Conservation (phyloP, 1,140 invertebrate species). For the Cylas formicarius region DNA sequence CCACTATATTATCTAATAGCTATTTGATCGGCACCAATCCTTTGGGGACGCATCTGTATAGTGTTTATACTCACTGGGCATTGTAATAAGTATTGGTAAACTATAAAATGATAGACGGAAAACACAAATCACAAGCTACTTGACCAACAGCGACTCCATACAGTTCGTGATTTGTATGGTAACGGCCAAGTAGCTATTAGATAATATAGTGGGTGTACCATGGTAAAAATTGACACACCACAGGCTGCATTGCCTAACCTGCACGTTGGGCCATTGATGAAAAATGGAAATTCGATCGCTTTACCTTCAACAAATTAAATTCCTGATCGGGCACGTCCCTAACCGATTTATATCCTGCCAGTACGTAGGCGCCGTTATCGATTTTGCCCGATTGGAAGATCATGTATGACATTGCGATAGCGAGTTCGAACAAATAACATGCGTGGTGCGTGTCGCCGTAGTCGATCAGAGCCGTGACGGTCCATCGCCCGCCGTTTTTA, state of each 20-base stretch:
- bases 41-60: too few relatives aligned
- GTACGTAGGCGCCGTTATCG: slow-evolving; percentile 58
- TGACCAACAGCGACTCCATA: not conserved
- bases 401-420: slow-evolving; percentile 74
- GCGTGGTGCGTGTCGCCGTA: slow-evolving; percentile 72
- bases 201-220: not conserved
- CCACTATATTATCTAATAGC: too few relatives aligned
- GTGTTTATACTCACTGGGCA: too few relatives aligned
- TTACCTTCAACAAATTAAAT: slow-evolving; percentile 57
- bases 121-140: too few relatives aligned
- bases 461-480: slow-evolving; percentile 65
- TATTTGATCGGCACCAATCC: too few relatives aligned
- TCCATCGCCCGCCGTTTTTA: slow-evolving; percentile 41
- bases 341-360: slow-evolving; percentile 65
- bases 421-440: slow-evolving; percentile 73
- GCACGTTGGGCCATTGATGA: too few relatives aligned
- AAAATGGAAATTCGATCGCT: slow-evolving; percentile 4
- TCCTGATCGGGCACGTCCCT: slow-evolving; percentile 55
- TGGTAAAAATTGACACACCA: not conserved
- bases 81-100: too few relatives aligned
- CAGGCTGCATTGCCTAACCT: not conserved
- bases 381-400: slow-evolving; percentile 59
- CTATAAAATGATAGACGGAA: too few relatives aligned
- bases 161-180: not conserved
- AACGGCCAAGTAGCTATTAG: not conserved